Percentiles rank a stretch among this genome's conserved stretches.
Evolutionary conservation across 2,113 vertebrate species (phyloP).

Genomic region (Monopterus albus): DNA sequence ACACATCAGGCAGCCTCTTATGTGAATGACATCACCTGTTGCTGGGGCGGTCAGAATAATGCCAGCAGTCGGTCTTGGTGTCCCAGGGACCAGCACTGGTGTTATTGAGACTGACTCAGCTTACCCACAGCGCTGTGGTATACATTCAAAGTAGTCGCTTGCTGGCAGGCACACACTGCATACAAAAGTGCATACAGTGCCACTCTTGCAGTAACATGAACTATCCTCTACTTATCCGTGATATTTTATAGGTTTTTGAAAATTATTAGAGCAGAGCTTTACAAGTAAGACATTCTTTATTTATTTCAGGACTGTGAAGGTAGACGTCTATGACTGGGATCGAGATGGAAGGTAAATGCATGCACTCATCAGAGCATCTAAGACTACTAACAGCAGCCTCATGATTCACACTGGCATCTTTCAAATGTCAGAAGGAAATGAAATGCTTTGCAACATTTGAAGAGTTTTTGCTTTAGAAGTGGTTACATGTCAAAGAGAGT

Average conservation of each 20-base stretch:
- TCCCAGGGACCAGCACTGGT: constrained; percentile 77
- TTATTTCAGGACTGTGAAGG: constrained; percentile 91
- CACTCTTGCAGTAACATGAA: not conserved
- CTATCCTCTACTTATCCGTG: not conserved
- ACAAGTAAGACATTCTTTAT: constrained; percentile 20
- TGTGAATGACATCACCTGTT: constrained; percentile 60
- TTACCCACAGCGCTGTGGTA: constrained; percentile 14
- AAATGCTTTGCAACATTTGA: not conserved
- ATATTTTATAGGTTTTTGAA: not conserved
- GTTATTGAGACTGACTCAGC: constrained; percentile 79
- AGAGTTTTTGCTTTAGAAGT: not conserved
- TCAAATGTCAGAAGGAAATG: constrained; percentile 14
- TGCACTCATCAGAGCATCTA: no score
- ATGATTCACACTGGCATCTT: constrained; percentile 5
- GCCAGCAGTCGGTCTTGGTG: constrained; percentile 78
- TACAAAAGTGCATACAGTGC: not conserved
- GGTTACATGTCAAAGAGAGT: not conserved
- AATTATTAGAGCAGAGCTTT: not conserved
- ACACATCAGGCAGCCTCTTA: not conserved
- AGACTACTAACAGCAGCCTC: not conserved
- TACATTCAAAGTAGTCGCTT: constrained; percentile 17
- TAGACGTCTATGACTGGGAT: constrained; percentile 98
- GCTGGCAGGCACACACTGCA: constrained; percentile 1
- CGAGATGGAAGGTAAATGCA: constrained; percentile 92
- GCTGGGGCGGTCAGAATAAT: constrained; percentile 79